Evolutionary conservation across 2,888 invertebrate genomes (phyloP).

Genomic region (Dryobota labecula): DNA sequence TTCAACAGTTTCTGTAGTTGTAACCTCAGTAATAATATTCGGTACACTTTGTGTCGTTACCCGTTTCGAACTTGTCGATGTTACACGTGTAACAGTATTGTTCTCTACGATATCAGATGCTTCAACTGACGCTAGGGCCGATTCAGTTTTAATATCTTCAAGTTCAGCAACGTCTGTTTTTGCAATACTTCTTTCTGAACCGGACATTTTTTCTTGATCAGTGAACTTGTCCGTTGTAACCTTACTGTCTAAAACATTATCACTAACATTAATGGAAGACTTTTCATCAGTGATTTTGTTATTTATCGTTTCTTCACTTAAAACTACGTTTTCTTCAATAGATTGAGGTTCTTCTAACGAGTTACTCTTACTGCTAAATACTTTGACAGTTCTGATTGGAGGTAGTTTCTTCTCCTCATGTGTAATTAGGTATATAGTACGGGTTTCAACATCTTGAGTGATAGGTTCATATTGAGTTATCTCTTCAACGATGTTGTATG

Average conservation of each 20-base stretch:
- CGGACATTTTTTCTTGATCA: conserved; percentile 34
- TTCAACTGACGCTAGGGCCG: neutral
- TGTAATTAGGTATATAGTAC: conserved; percentile 92
- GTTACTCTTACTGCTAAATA: conserved; percentile 92
- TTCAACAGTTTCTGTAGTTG: conserved; percentile 1
- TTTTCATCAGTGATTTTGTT: conserved; percentile 75
- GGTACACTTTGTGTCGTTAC: conserved; percentile 23
- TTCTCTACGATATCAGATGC: neutral
- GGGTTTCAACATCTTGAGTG: conserved; percentile 80
- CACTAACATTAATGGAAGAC: conserved; percentile 71
- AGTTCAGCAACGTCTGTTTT: conserved; percentile 3
- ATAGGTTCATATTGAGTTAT: conserved; percentile 78
- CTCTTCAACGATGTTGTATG: conserved; percentile 80
- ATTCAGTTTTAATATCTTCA: conserved; percentile 4
- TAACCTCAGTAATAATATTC: conserved; percentile 22
- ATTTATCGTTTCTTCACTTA: conserved; percentile 63
- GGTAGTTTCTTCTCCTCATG: conserved; percentile 93
- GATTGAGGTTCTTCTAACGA: conserved; percentile 79
- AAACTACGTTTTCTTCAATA: conserved; percentile 62
- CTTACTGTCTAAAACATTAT: conserved; percentile 58
- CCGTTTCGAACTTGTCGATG: conserved; percentile 9
- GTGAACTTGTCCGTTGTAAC: conserved; percentile 34
- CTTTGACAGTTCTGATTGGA: conserved; percentile 90
- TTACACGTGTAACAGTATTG: neutral
- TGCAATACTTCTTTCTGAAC: conserved; percentile 10